Evolutionary conservation across 2,113 vertebrate species (phyloP), one percentile per base, ranked within the genome.

Genomic region (Anhinga anhinga): DNA sequence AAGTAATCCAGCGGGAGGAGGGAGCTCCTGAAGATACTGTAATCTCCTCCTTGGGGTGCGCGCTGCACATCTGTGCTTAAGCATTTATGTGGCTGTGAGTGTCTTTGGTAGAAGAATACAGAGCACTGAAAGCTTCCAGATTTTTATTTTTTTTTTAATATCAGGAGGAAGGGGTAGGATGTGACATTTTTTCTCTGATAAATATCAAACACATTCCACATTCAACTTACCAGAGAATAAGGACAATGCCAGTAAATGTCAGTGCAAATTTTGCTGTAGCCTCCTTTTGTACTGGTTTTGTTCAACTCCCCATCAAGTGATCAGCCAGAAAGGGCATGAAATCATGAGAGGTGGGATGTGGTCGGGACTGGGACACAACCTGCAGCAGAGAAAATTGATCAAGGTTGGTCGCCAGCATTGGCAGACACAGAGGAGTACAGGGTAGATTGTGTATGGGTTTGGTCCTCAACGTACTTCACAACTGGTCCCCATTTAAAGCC

Each of bases 331-430:
- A 93, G 70, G 38, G 73, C 86, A 94, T 17, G 49, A 55, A 89
- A 95, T 76, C 23, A 2, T 1, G 4, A 82, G 32, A 74, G 53
- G 40, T 0, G 0, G 58, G 65, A 73, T 0, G 0, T 53, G 63
- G 58, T 87, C 6, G 4, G 59, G 62, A 47, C 34, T 45, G 59
- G 55, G 66, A 78, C 29, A 52, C 53, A 91, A 90, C 15, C 5
- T 50, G 25, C 50, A 44, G 63, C 52, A 87, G 49, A 42, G 47
- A 88, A 92, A 67, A 85, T 19, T 29, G 55, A 49, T 53, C 30
- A 25, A 49, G 23, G 13, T 52, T 47, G 47, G 29, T 67, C 29
- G 16, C n/a, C 30, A 36, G 7, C 0, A 0, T 4, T 56, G 42
- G 55, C 59, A 93, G 88, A 69, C 14, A 16, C 34, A 44, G 61